Conservation (phyloP, 1,140 invertebrate species). For the Drepana arcuata region DNA sequence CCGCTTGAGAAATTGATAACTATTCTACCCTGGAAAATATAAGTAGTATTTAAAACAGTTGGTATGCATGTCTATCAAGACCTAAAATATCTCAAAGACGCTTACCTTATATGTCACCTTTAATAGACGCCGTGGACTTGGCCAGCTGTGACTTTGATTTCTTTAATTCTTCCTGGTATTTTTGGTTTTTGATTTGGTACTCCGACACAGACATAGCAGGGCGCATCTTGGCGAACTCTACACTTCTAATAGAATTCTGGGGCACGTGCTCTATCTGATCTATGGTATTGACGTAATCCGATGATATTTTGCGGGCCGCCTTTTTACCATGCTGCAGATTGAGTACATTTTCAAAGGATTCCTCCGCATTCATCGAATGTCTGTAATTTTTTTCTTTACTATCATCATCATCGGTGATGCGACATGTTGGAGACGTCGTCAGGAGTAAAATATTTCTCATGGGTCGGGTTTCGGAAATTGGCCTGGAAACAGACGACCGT, state of each 20-base stretch:
- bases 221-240: constrained; percentile 37
- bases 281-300: constrained; percentile 53
- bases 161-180: constrained; percentile 23
- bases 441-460: constrained; percentile 20
- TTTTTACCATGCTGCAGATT: constrained; percentile 39
- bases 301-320: constrained; percentile 40
- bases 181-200: constrained; percentile 43
- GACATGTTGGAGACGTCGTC: constrained; percentile 21
- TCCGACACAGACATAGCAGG: constrained; percentile 34
- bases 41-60: no score
- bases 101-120: no score
- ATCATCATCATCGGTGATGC: constrained; percentile 22
- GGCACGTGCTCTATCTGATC: constrained; percentile 36
- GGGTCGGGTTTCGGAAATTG: constrained; percentile 15
- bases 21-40: no score
- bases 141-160: no score
- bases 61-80: no score
- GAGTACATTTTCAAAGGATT: constrained; percentile 29
- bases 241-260: constrained; percentile 33
- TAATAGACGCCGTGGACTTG: no score
- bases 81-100: no score
- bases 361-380: constrained; percentile 17
- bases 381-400: constrained; percentile 19
- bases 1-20: no score
- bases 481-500: constrained; percentile 16